Evolutionary conservation across 2,888 invertebrate species (phyloP), one percentile per base, ranked within the genome.

Genomic region (Cylindroiulus punctatus): DNA sequence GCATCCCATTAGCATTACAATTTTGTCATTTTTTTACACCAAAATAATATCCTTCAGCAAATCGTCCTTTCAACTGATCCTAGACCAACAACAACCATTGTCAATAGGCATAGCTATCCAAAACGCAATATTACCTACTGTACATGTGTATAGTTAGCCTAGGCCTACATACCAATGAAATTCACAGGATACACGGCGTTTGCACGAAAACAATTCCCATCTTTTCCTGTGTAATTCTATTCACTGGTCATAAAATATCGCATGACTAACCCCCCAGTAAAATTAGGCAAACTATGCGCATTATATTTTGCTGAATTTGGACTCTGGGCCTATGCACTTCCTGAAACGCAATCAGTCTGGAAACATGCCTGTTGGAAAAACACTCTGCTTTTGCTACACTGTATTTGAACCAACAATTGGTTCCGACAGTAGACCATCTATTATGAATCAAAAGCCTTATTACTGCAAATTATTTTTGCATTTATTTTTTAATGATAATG

Each of bases 211-310:
- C 52, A 52, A 52, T 52, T 52, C 52, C 17, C 52, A 52, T 52
- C 52, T 52, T 52, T 52, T 52, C 52, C 52, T 52, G 52, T 52
- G 52, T 17, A 52, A 52, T 52, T 52, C 52, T 52, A 52, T 52
- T 52, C 52, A 52, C 52, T 52, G 52, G 52, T 52, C 52, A 52
- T 52, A 52, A 52, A 17, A 19, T 52, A 52, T 52, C 52, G 52
- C 14, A 52, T 52, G 52, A 52, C 52, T 52, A 52, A 52, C 52
- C 52, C 52, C 19, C 52, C n/a, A n/a, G 52, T 0, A 14, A 19
- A 52, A 52, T 52, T 52, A 2, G 17, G 52, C 3, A 52, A 52
- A 52, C 14, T 19, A 19, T 52, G 52, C 5, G 19, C 19, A 17
- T 52, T 52, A 52, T 52, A 17, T n/a, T n/a, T 4, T 19, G 14